Base-by-base conservation (phyloP, 2,113 vertebrate species). In the Alligator mississippiensis region DNA sequence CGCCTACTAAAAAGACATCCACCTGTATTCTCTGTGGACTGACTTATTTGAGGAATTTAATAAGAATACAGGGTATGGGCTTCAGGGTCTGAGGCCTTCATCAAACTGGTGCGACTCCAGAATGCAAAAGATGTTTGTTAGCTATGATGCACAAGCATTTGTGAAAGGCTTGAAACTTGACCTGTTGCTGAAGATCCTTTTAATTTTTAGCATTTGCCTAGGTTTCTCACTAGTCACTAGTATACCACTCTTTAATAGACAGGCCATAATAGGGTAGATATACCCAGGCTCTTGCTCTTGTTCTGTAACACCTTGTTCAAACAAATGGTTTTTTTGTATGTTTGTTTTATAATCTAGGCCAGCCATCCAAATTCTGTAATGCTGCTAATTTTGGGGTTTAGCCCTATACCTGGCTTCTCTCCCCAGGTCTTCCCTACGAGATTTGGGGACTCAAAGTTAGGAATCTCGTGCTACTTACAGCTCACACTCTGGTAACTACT, bases 301-400 rank as follows among this genome's bases (percentile, higher is more conserved):
- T 47, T 47, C 90, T 92, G 95, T 92, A 96, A 94, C 88, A 92
- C 95, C 93, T 85, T 93, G 93, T 77, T 96, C 95, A 85, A 28
- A 8, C 75, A 5, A 18, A 5, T 77, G 34, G 85, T 93, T 60
- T 8, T 60, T 8, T 38, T n/a, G 87, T 80, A 84, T 57, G 85
- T 88, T 77, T 81, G 58, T 2, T 90, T 85, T 90, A 87, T 85
- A 88, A 90, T 82, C 47, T 62, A 77, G 58, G 85, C 92, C 79
- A 15, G 15, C 22, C 9, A 34, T 74, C 12, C 21, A 24, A 74
- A 74, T 57, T 88, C 80, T 55, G 64, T 87, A 87, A 92, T 54
- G 12, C 79, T 74, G 0, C 0, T 0, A 0, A 27, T 66, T 84
- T 5, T 5, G 16, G 90, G 22, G 80, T 88, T 80, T n/a, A 0